phyloP scores from a whole-genome alignment of 2,888 invertebrate genomes.

The Desoria tigrina region DNA sequence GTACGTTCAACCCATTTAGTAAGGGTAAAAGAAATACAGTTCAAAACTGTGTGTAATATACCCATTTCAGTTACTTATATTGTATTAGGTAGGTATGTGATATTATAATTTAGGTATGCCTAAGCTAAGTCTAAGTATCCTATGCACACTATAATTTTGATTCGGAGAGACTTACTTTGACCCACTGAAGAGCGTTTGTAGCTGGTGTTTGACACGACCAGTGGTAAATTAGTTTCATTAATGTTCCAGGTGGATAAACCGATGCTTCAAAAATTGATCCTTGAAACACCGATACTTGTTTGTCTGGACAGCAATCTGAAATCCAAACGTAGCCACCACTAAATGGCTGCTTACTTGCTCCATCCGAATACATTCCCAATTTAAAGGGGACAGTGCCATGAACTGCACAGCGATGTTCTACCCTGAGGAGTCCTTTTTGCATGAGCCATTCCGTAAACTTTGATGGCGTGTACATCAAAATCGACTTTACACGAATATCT shows the following conservation, averaged over 20 bases:
- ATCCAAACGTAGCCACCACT: conserved; percentile 92
- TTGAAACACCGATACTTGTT: conserved; percentile 82
- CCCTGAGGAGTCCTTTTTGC: conserved; percentile 77
- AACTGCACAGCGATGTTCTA: conserved; percentile 74
- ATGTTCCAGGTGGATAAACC: conserved; percentile 77
- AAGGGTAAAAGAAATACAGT: no score
- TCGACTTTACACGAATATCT: conserved; percentile 79
- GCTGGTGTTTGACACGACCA: conserved; percentile 90
- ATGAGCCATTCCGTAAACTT: conserved; percentile 89
- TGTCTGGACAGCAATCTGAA: conserved; percentile 79
- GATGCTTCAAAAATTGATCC: conserved; percentile 85
- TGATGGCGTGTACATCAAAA: conserved; percentile 76
- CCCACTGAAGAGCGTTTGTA: conserved; percentile 86
- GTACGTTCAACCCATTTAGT: no score
- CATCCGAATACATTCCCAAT: conserved; percentile 83
- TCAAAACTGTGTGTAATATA: no score
- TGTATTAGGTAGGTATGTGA: no score
- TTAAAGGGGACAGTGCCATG: conserved; percentile 69
- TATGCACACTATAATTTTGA: no score
- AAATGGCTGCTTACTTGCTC: conserved; percentile 79
- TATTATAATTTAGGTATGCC: no score
- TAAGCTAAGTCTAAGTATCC: no score
- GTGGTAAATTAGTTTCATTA: conserved; percentile 82
- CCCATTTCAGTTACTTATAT: no score
- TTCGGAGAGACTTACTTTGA: conserved; percentile 63